Base-by-base conservation (phyloP, 2,888 invertebrate species). In the Troides aeacus region DNA sequence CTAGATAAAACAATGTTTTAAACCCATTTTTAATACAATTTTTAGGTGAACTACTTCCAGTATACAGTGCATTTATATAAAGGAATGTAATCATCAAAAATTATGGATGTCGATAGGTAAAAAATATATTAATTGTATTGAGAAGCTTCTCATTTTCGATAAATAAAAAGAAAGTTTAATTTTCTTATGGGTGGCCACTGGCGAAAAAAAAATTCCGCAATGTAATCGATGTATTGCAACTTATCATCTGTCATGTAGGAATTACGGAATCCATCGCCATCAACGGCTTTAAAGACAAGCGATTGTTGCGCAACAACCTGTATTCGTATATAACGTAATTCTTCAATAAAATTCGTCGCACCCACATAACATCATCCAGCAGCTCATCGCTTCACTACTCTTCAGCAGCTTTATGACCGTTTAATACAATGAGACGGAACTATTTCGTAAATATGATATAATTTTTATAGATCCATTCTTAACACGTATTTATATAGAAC, bases 301-400 rank as follows among this genome's bases (percentile, higher is more conserved):
- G 61, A 18, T 24, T 42, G 36, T 70, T 69, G 68, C 24, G 64
- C 70, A 72, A 71, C 62, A 53, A 63, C 70, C 56, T 58, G 50
- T 58, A 62, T 62, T 50, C 53, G 50, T 65, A 57, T 56, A 53
- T 62, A 66, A 72, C 74, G 74, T 73, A 73, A 74, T 76, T 74
- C 69, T 74, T 71, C 74, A 73, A 72, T 77, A 73, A 75, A 70
- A 81, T 84, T 81, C 74, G 78, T 70, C 75, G 81, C 75, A 77
- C 75, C 75, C 76, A 77, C 78, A 82, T 80, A 82, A 84, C 79
- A 72, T 73, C 72, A 76, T 75, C 76, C 77, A 72, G 77, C 79
- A 77, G 18, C 56, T 24, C 42, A 69, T 69, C 56, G 78, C 80
- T 81, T 80, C 80, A 76, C 79, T 78, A 58, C 57, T 23, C 12